Percentiles rank a stretch among this genome's conserved stretches.
Conservation (phyloP, 2,888 invertebrate species). For the Drosophila quasianomalipes region DNA sequence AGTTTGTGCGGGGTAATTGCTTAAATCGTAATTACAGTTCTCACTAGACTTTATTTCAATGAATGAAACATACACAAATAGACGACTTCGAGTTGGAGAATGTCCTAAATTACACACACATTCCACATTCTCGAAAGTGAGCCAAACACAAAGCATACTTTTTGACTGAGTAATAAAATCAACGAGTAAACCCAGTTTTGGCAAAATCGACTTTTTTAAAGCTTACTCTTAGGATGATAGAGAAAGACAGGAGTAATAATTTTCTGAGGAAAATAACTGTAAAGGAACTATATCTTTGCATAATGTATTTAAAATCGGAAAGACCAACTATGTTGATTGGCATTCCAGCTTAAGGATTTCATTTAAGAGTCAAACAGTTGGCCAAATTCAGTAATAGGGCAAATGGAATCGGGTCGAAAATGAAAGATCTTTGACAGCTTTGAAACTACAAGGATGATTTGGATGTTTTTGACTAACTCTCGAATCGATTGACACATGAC, state of each 20-base stretch:
- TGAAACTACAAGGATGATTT: not conserved
- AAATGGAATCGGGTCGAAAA: not conserved
- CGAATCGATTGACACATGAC: not conserved
- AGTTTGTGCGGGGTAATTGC: not conserved
- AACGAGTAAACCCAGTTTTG: not conserved
- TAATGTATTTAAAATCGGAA: not conserved
- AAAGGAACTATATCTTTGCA: not conserved
- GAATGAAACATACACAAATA: no score
- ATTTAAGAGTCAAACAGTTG: not conserved
- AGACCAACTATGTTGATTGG: not conserved
- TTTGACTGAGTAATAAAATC: not conserved
- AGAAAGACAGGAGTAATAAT: fast-evolving
- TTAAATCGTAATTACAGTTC: not conserved
- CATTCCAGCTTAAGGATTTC: not conserved
- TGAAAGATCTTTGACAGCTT: not conserved
- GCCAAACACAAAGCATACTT: not conserved
- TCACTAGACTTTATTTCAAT: no score
- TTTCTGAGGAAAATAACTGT: not conserved
- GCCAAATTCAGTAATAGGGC: not conserved
- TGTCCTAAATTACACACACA: not conserved
- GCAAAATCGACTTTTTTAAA: not conserved
- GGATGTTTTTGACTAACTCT: not conserved
- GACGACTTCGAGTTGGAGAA: not conserved
- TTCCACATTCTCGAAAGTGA: not conserved
- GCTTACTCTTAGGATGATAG: not conserved